phyloP scores from a whole-genome alignment of 2,797 vertebrate genomes.

The Ispidina lecontei region DNA sequence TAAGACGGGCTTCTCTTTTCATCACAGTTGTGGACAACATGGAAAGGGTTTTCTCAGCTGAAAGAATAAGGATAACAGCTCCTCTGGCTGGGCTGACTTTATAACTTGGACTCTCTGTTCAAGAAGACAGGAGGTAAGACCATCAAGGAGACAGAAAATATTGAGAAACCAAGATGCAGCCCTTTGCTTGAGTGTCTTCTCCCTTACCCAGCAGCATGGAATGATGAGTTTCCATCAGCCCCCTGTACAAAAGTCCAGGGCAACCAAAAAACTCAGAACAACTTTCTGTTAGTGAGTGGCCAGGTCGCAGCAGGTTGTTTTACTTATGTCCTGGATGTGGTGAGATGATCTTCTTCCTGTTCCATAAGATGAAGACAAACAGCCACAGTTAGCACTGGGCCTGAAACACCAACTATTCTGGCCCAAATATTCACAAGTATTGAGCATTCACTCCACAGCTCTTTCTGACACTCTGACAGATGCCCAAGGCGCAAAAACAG shows the following conservation, averaged over 20 bases:
- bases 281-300: accelerated
- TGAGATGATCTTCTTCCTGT: constrained; percentile 1
- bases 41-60: not conserved
- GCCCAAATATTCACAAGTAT: not conserved
- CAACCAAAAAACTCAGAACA: not conserved
- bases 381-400: not conserved
- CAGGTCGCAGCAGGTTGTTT: not conserved
- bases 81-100: not conserved
- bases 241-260: not conserved
- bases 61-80: not conserved
- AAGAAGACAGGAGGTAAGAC: not conserved
- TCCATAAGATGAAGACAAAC: not conserved
- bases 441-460: not conserved
- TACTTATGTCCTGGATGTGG: not conserved
- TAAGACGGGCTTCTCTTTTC: not conserved
- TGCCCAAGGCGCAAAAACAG: not conserved
- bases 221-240: constrained; percentile 18
- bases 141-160: not conserved
- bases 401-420: not conserved
- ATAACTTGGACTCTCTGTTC: not conserved
- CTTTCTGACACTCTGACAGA: not conserved
- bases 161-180: accelerated
- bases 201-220: not conserved
- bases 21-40: constrained; percentile 12
- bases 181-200: not conserved